Evolutionary conservation across 2,113 vertebrate genomes (phyloP), one percentile per base, ranked within the genome.

Genomic region (Tragelaphus imberbis): DNA sequence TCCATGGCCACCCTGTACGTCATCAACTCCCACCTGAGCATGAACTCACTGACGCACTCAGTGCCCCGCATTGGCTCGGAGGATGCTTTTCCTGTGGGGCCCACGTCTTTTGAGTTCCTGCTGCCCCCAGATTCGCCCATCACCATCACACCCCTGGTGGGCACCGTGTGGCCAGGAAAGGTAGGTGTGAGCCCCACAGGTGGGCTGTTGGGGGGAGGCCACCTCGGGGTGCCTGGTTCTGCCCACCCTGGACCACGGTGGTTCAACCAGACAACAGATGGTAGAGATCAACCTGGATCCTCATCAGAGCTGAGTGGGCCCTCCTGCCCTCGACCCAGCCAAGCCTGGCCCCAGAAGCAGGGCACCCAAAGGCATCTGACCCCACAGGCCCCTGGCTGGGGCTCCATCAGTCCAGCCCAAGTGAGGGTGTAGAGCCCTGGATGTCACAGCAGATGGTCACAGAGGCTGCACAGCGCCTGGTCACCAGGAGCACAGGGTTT

Each of bases 101-200:
- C 99, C 81, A 98, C 98, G 0, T 98, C 99, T 5, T 99, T 99
- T 84, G 98, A 99, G 85, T 99, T 99, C 97, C 17, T 90, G 3
- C 95, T 98, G 6, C 99, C 99, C 0, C 94, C 98, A 0, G 97
- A 97, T 30, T 98, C 98, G 0, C 99, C 99, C 28, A 95, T 99
- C 98, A 99, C 98, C 81, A 97, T 99, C 61, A 94, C 98, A 1
- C 99, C 99, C 9, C 96, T 97, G 0, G 98, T 99, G 94, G 99
- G 99, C 56, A 99, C 99, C 0, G 98, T 99, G 96, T 47, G 97
- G 56, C 99, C 99, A 23, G 99, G 99, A 33, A 98, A 99, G 99
- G 99, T 99, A 97, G 97, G 98, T 75, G 21, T 7, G 16, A 53
- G 53, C 30, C 58, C 47, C 27, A 0, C 0, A 0, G 21, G 7